These are phyloP conservation scores for Vidua chalybeata DNA, from an alignment of 2,113 vertebrate genomes.

Conservation along the genomic window DNA sequence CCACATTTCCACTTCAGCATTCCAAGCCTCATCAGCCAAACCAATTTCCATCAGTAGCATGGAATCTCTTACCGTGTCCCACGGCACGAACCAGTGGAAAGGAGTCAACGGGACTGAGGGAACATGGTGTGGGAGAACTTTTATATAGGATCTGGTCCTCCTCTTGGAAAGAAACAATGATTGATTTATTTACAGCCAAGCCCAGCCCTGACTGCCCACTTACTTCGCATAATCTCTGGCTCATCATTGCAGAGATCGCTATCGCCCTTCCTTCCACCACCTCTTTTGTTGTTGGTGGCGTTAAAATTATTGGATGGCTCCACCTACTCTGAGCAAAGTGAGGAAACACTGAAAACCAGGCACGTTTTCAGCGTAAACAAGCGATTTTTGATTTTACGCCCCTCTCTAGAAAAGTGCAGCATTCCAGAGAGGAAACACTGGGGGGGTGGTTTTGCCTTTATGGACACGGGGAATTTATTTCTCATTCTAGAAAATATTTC, in stretches of 20 bases:
- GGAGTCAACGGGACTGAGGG: not conserved
- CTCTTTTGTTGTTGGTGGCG: not conserved
- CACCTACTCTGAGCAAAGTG: not conserved
- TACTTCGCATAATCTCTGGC: not conserved
- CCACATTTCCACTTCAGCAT: not conserved
- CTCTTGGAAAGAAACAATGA: constrained; percentile 42
- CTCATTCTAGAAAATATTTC: not conserved
- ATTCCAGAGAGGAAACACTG: rapidly evolving
- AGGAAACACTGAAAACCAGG: not conserved
- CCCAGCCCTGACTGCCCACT: constrained; percentile 41
- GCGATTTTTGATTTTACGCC: not conserved
- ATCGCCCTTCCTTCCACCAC: constrained; percentile 50
- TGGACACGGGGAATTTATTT: not conserved
- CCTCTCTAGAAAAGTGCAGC: rapidly evolving
- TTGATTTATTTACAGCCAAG: constrained; percentile 61
- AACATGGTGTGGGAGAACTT: not conserved
- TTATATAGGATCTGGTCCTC: constrained; percentile 34
- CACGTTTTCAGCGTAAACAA: rapidly evolving
- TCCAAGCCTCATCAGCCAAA: not conserved
- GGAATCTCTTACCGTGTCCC: constrained; percentile 53
- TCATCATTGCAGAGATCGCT: not conserved
- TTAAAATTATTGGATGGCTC: not conserved
- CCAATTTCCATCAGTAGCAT: not conserved
- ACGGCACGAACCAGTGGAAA: not conserved
- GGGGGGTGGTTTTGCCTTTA: not conserved